Conservation (phyloP, 2,797 vertebrate genomes). For the Molossus alvarezi region DNA sequence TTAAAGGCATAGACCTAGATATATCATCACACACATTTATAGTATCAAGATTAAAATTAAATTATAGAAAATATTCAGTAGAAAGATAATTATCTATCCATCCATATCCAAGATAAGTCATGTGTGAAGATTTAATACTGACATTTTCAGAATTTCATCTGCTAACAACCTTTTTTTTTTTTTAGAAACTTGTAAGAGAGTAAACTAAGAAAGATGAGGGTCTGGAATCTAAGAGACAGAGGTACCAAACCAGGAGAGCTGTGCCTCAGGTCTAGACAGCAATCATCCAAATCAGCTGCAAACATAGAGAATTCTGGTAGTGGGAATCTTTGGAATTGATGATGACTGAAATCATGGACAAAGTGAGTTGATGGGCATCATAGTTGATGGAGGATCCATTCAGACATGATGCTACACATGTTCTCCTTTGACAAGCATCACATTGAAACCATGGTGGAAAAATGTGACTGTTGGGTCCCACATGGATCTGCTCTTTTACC, state of each 20-base stretch:
- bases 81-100: constrained; percentile 23
- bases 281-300: neutral
- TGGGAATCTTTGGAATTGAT: neutral
- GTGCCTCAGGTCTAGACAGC: neutral
- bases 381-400: neutral
- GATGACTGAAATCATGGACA: neutral
- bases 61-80: neutral
- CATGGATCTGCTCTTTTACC: neutral
- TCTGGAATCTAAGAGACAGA: neutral
- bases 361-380: neutral
- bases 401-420: neutral
- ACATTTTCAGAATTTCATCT: neutral
- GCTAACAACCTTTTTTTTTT: neutral
- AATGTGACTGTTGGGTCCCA: neutral
- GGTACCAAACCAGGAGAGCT: neutral
- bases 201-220: neutral
- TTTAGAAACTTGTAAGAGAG: neutral
- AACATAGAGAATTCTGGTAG: neutral
- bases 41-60: constrained; percentile 23
- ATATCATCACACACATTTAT: neutral
- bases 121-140: neutral
- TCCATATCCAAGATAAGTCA: neutral
- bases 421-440: neutral
- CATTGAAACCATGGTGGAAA: neutral
- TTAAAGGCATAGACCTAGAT: neutral